Evolutionary conservation across 2,888 invertebrate species (phyloP).

Genomic region (Mactromeris polynyma): DNA sequence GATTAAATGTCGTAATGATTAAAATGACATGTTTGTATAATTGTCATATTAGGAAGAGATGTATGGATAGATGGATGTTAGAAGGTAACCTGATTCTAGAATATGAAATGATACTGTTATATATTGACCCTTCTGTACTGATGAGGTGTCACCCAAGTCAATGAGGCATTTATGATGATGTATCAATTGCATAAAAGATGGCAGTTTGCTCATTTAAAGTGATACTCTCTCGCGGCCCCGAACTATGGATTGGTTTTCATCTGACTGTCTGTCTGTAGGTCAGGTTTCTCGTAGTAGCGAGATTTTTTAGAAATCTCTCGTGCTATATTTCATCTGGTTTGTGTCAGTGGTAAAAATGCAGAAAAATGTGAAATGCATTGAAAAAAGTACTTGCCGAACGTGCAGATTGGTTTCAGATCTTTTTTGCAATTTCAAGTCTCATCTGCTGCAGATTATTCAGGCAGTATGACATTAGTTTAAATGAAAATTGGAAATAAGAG

Average conservation of each 20-base stretch:
- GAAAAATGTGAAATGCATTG: background rate
- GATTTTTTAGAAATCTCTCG: background rate
- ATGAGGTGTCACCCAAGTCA: background rate
- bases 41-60: background rate
- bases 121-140: background rate
- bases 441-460: background rate
- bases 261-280: background rate
- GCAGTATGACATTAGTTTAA: background rate
- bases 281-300: background rate
- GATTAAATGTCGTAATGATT: too few species aligned
- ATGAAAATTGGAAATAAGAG: background rate
- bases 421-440: background rate
- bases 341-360: background rate
- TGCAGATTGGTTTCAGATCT: background rate
- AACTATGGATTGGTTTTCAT: conserved; percentile 1
- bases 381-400: background rate
- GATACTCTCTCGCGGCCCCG: background rate
- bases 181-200: conserved; percentile 6
- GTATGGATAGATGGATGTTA: background rate
- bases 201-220: background rate
- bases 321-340: background rate
- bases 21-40: too few species aligned
- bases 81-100: background rate
- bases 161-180: background rate
- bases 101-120: background rate